Percentiles rank a stretch among this genome's conserved stretches.
phyloP scores from a whole-genome alignment of 35 echinoderm and acorn worm genomes.

The Apostichopus japonicus region DNA sequence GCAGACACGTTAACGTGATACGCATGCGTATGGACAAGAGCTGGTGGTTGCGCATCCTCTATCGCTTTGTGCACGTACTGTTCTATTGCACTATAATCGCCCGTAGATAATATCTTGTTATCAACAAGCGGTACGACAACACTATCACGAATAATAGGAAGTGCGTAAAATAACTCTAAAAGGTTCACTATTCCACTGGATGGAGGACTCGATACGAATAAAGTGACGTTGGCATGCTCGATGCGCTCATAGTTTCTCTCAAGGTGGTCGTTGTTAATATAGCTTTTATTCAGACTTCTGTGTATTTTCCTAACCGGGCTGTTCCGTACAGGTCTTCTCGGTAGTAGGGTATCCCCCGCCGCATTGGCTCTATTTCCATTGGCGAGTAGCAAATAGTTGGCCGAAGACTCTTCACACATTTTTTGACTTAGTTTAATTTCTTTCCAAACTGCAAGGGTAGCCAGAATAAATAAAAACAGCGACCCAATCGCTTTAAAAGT shows the following conservation, averaged over 20 bases:
- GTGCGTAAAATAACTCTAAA: constrained; percentile 8
- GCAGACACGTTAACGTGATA: constrained; percentile 5
- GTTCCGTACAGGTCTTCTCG: neutral
- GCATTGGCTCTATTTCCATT: neutral
- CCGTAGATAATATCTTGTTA: neutral
- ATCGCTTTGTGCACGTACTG: constrained; percentile 9
- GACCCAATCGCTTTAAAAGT: constrained; percentile 18
- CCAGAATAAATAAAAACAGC: constrained; percentile 15
- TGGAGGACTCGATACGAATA: constrained; percentile 31
- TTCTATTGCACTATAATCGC: neutral
- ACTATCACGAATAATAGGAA: neutral
- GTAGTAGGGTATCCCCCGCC: neutral
- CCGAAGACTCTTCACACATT: constrained; percentile 19
- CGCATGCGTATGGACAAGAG: constrained; percentile 31
- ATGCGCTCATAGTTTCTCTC: neutral
- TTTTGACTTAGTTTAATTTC: constrained; percentile 8
- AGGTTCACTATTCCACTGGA: constrained; percentile 19
- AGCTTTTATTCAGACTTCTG: neutral
- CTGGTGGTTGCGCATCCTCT: constrained; percentile 13
- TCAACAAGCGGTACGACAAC: constrained; percentile 16
- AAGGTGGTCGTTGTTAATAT: neutral
- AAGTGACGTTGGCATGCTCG: constrained; percentile 1
- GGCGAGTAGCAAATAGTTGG: neutral
- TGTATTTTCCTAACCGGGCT: neutral
- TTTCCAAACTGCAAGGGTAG: constrained; percentile 35